Base-by-base conservation (phyloP, 2,888 invertebrate species). In the Nomada ruficornis region DNA sequence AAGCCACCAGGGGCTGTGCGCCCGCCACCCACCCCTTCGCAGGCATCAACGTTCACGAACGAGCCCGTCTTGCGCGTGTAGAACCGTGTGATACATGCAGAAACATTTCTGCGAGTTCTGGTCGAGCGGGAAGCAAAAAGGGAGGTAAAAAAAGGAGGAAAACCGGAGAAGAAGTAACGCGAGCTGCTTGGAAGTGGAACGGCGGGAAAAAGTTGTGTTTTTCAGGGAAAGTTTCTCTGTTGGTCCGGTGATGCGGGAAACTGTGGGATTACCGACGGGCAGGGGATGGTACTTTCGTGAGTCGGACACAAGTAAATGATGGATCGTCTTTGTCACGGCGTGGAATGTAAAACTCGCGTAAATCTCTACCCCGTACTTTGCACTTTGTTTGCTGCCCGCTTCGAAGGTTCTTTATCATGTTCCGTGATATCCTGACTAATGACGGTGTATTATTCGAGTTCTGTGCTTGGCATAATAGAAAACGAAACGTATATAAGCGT, bases 261-360 rank as follows among this genome's bases (percentile, higher is more conserved):
- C 90, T 89, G 86, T 86, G 88, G 91, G 91, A 91, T 92, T 91
- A 91, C 89, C 77, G 69, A 60, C 81, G 85, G 85, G 77, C 82
- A 13, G 86, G 89, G 88, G 84, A 91, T 91, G 91, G 90, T 92
- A 93, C 91, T 91, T 91, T 89, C 86, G 86, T 85, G 89, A 90
- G 88, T 91, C 90, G 91, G 91, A 91, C 91, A 88, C 86, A 89
- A 89, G 92, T 93, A 93, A 93, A 93, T 93, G 93, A 93, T 93
- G 93, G 91, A 93, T 93, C 88, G 92, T 91, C 83, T 84, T 83
- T 85, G 80, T 70, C 77, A 73, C 81, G 73, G 71, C 80, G 78
- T 82, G 86, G 90, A 92, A 92, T 92, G 91, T 93, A 92, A 92
- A 92, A 93, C 91, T 88, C 89, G 82, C 91, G 92, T 92, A 92